phyloP scores from a whole-genome alignment of 1,140 invertebrate genomes.

The Batillaria attramentaria region DNA sequence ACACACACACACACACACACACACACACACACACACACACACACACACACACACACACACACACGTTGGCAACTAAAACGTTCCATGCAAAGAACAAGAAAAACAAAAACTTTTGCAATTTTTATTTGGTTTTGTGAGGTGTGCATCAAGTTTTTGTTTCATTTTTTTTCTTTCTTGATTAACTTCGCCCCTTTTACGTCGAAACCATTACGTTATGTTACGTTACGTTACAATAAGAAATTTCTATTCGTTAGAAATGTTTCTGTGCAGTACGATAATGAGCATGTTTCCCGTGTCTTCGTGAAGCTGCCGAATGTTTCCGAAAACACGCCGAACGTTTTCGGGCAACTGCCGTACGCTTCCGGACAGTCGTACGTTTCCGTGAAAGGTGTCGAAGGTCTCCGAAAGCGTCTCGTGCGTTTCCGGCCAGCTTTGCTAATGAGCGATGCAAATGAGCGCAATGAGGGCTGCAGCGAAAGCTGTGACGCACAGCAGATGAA shows the following conservation, averaged over 20 bases:
- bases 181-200: too few relatives aligned
- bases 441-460: slow-evolving; percentile 32
- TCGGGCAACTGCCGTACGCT: not conserved
- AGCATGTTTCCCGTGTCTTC: not conserved
- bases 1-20: not conserved
- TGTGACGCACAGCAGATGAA: slow-evolving; percentile 36
- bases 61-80: too few relatives aligned
- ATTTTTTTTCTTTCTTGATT: not conserved
- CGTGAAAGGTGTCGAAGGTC: too few relatives aligned
- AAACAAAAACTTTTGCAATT: too few relatives aligned
- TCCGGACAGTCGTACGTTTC: not conserved
- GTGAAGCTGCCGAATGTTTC: not conserved
- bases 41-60: not conserved
- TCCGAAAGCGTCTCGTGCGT: not conserved
- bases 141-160: not conserved
- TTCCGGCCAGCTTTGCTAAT: not conserved
- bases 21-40: slow-evolving; percentile 3
- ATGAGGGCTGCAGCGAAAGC: slow-evolving; percentile 33
- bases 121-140: not conserved
- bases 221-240: not conserved
- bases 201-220: not conserved
- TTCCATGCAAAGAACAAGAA: too few relatives aligned
- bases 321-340: not conserved
- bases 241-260: not conserved
- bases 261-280: not conserved